Base-by-base conservation (phyloP, 2,888 invertebrate species). In the Minunthozetes semirufus region DNA sequence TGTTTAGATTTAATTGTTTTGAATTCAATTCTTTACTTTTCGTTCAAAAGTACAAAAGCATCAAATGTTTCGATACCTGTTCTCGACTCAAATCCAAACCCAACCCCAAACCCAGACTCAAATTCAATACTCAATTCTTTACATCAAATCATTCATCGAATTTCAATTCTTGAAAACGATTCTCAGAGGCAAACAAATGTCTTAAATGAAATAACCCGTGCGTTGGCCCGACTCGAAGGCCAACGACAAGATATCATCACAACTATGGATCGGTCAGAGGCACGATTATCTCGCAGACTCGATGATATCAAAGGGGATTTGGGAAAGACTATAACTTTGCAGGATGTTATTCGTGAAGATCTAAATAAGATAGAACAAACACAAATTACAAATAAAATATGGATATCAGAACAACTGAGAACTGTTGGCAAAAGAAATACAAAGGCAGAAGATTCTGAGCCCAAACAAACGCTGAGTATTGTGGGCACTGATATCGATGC, bases 301-400 rank as follows among this genome's bases (percentile, higher is more conserved):
- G 78, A 78, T 53, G 77, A 76, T 22, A 74, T 77, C 17, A 78
- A 76, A 63, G 76, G 76, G 2, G 77, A 77, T 19, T 71, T 72
- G 15, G 73, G 76, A 63, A 78, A 78, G 70, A 77, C 79, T 22
- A 78, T 78, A 29, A 79, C 80, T 9, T 61, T 79, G 15, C 76
- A 80, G 61, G 80, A 80, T 19, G 77, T 79, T 9, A 70, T 79
- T 9, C 73, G 79, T 38, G 78, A 80, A 72, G 80, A 80, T 76
- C 73, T 80, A 0, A 78, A 79, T n/a, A 79, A 79, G 70, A 72
- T 80, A 46, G 76, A 79, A 50, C 78, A 80, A 72, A 78, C 76
- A 27, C 79, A 79, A 68, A 76, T 77, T 13, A 72, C 78, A 38
- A 59, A 77, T 9, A 80, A 79, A 76, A 73, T 77, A 11, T 77